phyloP scores from a whole-genome alignment of 2,797 vertebrate genomes.

The Malurus splendens region DNA sequence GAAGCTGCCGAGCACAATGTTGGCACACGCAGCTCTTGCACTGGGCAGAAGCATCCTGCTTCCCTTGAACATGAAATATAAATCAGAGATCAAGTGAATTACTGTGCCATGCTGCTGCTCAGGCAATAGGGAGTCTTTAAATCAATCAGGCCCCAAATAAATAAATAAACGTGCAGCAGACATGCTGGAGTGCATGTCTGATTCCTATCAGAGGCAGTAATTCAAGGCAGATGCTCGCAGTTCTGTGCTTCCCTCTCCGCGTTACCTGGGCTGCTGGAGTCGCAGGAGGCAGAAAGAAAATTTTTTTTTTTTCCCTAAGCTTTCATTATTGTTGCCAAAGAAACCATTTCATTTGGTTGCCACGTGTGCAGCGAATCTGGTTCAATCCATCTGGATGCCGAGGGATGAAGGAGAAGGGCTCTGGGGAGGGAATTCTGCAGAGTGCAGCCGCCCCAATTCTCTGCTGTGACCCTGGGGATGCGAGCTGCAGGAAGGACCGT shows the following conservation, averaged over 20 bases:
- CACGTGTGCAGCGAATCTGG: neutral
- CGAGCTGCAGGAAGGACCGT: neutral
- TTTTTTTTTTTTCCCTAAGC: neutral
- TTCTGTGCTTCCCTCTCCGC: neutral
- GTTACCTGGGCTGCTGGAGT: slow-evolving; percentile 50
- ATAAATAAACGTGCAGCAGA: slow-evolving; percentile 50
- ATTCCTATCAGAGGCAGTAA: slow-evolving; percentile 50
- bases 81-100: slow-evolving; percentile 56
- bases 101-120: slow-evolving; percentile 38
- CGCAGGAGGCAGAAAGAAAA: neutral
- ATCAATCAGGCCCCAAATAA: slow-evolving; percentile 56
- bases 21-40: neutral
- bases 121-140: slow-evolving; percentile 51
- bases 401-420: neutral
- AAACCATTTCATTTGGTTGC: slow-evolving; percentile 46
- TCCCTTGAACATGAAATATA: slow-evolving; percentile 29
- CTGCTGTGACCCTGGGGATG: accelerated
- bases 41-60: slow-evolving; percentile 7
- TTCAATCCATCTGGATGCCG: neutral
- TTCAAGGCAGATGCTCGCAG: slow-evolving; percentile 47
- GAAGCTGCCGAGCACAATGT: neutral
- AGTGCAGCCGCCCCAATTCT: accelerated
- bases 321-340: slow-evolving; percentile 55
- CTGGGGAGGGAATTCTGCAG: neutral
- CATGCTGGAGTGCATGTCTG: slow-evolving; percentile 41